A percentile compares a stretch with the other conserved stretches of the same genome.
Evolutionary conservation across 1,140 invertebrate species (phyloP).

Genomic region (Cylas formicarius): DNA sequence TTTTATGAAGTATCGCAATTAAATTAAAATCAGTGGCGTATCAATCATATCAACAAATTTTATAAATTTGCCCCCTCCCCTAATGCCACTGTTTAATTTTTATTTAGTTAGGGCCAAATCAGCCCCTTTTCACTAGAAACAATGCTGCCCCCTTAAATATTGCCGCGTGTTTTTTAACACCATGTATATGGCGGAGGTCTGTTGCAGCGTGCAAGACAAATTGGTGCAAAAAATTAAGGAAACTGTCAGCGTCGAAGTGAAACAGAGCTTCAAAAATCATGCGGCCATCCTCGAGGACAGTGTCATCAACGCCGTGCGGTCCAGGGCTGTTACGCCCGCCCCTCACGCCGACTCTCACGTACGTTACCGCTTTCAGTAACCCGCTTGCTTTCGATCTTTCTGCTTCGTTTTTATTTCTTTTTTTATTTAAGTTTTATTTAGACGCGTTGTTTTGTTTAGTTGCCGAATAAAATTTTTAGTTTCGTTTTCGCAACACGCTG

Average conservation of each 20-base stretch:
- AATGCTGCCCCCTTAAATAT: too few species aligned
- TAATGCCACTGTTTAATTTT: too few species aligned
- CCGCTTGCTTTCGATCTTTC: not conserved
- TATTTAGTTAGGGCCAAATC: too few species aligned
- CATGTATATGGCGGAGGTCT: too few species aligned
- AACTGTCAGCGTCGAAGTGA: slow-evolving; percentile 50
- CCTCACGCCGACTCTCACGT: slow-evolving; percentile 54
- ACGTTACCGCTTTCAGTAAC: slow-evolving; percentile 23
- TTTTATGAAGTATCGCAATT: too few species aligned
- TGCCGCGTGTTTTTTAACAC: too few species aligned
- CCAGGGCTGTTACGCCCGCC: slow-evolving; percentile 61
- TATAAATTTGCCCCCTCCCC: too few species aligned
- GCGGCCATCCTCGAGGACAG: slow-evolving; percentile 50
- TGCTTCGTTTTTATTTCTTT: slow-evolving; percentile 10
- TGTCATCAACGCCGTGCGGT: slow-evolving; percentile 53
- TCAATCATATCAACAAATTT: too few species aligned
- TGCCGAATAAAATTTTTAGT: slow-evolving; percentile 4
- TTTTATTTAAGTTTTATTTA: slow-evolving; percentile 4
- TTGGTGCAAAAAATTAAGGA: slow-evolving; percentile 36
- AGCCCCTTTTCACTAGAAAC: too few species aligned
- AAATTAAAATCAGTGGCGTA: too few species aligned
- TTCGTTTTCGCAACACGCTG: too few species aligned
- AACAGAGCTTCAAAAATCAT: slow-evolving; percentile 52
- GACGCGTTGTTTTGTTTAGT: slow-evolving; percentile 13
- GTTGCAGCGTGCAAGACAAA: slow-evolving; percentile 41